A percentile compares a stretch with the other conserved stretches of the same genome.
Conservation (phyloP, 2,797 vertebrate genomes). For the Fringilla coelebs region DNA sequence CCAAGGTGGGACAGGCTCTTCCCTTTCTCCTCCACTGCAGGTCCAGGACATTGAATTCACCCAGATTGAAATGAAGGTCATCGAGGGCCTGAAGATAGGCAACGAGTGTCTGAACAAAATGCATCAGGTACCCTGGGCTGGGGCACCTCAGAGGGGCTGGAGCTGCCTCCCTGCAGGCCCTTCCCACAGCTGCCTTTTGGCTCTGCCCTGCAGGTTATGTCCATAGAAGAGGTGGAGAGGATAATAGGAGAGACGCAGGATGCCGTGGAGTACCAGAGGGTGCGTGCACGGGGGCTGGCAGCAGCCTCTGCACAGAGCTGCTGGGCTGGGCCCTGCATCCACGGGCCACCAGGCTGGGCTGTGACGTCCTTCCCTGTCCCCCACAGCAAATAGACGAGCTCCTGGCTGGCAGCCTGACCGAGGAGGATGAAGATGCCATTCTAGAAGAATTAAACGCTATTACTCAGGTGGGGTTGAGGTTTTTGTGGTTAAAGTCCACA, state of each 20-base stretch:
- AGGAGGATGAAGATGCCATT: slow-evolving; percentile 91
- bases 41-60: slow-evolving; percentile 88
- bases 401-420: slow-evolving; percentile 85
- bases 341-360: rapidly evolving
- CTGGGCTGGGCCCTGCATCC: rapidly evolving
- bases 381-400: slow-evolving; percentile 92
- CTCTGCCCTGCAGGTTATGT: slow-evolving; percentile 84
- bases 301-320: rapidly evolving
- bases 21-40: neutral
- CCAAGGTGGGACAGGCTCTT: neutral
- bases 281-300: slow-evolving; percentile 27
- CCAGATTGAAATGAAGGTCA: slow-evolving; percentile 93
- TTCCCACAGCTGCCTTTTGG: rapidly evolving
- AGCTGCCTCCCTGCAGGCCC: neutral
- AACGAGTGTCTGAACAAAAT: slow-evolving; percentile 93
- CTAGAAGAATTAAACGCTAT: slow-evolving; percentile 89
- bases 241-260: slow-evolving; percentile 95
- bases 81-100: slow-evolving; percentile 90
- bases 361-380: neutral
- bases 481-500: neutral
- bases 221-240: slow-evolving; percentile 91
- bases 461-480: slow-evolving; percentile 80
- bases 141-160: neutral
- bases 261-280: slow-evolving; percentile 91
- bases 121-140: slow-evolving; percentile 49